Evolutionary conservation across 2,888 invertebrate genomes (phyloP), one percentile per base, ranked within the genome.

Genomic region (Saturnia japonica): DNA sequence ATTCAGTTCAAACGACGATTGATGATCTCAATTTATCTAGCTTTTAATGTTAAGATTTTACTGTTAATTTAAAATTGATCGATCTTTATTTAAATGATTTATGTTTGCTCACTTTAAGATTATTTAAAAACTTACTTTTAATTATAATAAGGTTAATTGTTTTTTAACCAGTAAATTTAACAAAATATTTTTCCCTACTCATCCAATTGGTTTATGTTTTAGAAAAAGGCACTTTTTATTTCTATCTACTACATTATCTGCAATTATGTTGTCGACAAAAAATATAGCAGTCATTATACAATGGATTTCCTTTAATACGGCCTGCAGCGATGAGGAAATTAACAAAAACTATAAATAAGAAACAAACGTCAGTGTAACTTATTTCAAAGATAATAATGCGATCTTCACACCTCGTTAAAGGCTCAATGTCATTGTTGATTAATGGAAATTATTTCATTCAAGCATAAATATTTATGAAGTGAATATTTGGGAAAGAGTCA

Each of bases 371-470:
- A 73, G 76, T 73, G 75, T 73, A 73, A 74, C 78, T 78, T 80
- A 74, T 76, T 51, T 62, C 67, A 68, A 45, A 19, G 22, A 68
- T 68, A 62, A 68, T 69, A 71, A 67, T 75, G 76, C 76, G 80
- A 83, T 87, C 87, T 89, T 90, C 88, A 91, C 89, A 88, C 85
- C 88, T 85, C 86, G 83, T 82, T 87, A 84, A 76, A 76, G 71
- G 68, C 77, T 85, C 87, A 88, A 88, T 87, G 88, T 81, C 86
- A 82, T 70, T 71, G 57, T 75, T 71, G 77, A 77, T 74, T 72
- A 71, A 72, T 68, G 70, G 70, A 67, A 42, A 62, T 22, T 51
- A 47, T 70, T 51, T 40, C 6, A 47, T 42, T 67, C 9, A 12
- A 60, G 25, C 25, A 60, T 6, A 28, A 60, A 28, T 14, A 28